Conservation (phyloP, 2,888 invertebrate genomes). For the Dryococelus australis region DNA sequence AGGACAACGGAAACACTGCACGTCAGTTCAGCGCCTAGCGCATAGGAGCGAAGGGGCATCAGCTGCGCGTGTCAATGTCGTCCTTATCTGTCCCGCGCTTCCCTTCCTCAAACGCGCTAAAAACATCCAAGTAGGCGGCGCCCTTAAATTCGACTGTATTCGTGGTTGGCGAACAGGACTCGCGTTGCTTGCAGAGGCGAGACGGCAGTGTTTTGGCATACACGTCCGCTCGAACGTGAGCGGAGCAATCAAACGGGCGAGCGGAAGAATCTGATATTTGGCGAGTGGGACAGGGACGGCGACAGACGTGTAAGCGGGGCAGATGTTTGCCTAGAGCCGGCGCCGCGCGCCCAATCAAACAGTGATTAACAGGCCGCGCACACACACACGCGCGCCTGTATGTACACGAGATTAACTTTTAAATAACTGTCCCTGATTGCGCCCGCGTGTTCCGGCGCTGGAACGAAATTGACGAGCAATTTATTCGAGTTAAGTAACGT, state of each 20-base stretch:
- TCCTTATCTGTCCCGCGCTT: too few relatives aligned
- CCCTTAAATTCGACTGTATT: too few relatives aligned
- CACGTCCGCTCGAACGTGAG: not conserved
- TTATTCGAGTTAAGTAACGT: not conserved
- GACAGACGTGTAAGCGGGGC: not conserved
- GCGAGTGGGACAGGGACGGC: not conserved
- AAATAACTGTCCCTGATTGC: constrained; percentile 9
- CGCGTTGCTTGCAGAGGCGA: not conserved
- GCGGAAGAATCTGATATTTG: not conserved
- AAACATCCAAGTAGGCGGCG: too few relatives aligned
- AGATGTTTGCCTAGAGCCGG: not conserved
- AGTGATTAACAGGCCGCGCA: not conserved
- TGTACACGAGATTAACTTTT: not conserved
- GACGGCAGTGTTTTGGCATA: not conserved
- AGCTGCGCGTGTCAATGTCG: too few relatives aligned
- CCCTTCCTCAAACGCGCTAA: too few relatives aligned
- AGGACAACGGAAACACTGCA: too few relatives aligned
- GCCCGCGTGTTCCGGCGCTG: not conserved
- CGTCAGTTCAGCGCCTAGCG: too few relatives aligned
- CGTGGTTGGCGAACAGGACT: too few relatives aligned
- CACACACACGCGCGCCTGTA: not conserved
- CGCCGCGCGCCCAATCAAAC: constrained; percentile 16
- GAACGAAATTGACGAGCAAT: not conserved
- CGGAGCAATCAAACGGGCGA: not conserved
- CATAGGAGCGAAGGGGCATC: too few relatives aligned